Percentiles rank a stretch among this genome's conserved stretches.
phyloP scores from a whole-genome alignment of 2,113 vertebrate genomes.

The Istiophorus platypterus region DNA sequence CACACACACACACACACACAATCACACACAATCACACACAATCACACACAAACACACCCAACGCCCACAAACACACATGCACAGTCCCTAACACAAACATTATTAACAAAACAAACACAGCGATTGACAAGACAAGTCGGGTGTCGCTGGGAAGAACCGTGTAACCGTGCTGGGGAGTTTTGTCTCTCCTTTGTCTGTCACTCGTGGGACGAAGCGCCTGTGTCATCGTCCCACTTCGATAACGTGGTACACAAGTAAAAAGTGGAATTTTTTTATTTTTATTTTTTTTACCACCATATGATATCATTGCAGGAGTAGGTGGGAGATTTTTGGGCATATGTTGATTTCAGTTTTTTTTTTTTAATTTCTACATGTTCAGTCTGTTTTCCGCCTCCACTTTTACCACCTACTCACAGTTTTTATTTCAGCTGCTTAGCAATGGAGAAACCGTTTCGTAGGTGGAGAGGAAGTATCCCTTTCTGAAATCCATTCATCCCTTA shows the following conservation, averaged over 20 bases:
- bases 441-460: too few species aligned
- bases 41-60: too few species aligned
- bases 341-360: not conserved
- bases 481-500: slow-evolving; percentile 8
- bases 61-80: slow-evolving; percentile 45
- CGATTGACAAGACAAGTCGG: slow-evolving; percentile 43
- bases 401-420: not conserved
- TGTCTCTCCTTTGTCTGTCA: not conserved
- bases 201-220: too few species aligned
- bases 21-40: slow-evolving; percentile 42
- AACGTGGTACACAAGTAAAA: not conserved
- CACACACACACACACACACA: slow-evolving; percentile 6
- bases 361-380: not conserved
- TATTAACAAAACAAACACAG: slow-evolving; percentile 71
- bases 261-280: too few species aligned
- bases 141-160: slow-evolving; percentile 44
- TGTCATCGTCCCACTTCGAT: too few species aligned
- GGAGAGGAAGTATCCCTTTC: too few species aligned
- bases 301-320: not conserved
- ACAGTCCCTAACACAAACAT: slow-evolving; percentile 66
- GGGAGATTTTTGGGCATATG: not conserved
- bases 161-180: not conserved
- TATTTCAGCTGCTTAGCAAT: not conserved
- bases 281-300: not conserved
- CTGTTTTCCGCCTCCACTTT: not conserved